Conservation (phyloP, 1,140 invertebrate species). For the Drosophila saltans region DNA sequence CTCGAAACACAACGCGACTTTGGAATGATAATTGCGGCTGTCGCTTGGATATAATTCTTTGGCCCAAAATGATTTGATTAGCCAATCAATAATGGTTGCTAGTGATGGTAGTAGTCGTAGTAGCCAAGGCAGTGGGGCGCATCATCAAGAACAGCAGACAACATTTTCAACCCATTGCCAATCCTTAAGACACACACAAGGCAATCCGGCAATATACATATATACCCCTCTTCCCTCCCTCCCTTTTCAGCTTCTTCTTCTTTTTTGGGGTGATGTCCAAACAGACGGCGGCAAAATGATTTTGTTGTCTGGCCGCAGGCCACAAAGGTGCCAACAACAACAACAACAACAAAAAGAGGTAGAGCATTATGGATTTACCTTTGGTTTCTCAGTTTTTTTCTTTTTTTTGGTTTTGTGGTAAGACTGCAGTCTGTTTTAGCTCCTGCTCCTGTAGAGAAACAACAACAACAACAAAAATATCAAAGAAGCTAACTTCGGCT, state of each 20-base stretch:
- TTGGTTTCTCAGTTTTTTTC: constrained; percentile 28
- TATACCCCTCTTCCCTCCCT: not conserved
- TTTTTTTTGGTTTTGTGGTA: constrained; percentile 7
- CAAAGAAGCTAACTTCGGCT: too few species aligned
- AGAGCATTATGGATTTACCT: constrained; percentile 74
- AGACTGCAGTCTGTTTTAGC: constrained; percentile 24
- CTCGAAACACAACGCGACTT: constrained; percentile 54
- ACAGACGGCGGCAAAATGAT: constrained; percentile 80
- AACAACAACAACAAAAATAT: not conserved
- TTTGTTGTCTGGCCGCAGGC: constrained; percentile 82
- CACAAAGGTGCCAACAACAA: constrained; percentile 79
- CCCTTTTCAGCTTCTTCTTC: not conserved
- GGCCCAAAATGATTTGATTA: constrained; percentile 76
- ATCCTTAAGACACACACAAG: not conserved
- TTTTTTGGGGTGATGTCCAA: constrained; percentile 34
- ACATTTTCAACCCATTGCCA: not conserved
- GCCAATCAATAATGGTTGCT: constrained; percentile 74
- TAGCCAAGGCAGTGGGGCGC: not conserved
- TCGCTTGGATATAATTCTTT: constrained; percentile 36
- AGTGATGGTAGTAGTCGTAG: not conserved
- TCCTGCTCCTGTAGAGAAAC: constrained; percentile 61
- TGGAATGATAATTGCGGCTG: constrained; percentile 81
- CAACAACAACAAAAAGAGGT: constrained; percentile 26
- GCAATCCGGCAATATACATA: too few species aligned
- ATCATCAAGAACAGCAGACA: not conserved